These are phyloP conservation scores for Netelia fuscicornis DNA, from an alignment of 2,888 invertebrate genomes.

Conservation along the genomic window DNA sequence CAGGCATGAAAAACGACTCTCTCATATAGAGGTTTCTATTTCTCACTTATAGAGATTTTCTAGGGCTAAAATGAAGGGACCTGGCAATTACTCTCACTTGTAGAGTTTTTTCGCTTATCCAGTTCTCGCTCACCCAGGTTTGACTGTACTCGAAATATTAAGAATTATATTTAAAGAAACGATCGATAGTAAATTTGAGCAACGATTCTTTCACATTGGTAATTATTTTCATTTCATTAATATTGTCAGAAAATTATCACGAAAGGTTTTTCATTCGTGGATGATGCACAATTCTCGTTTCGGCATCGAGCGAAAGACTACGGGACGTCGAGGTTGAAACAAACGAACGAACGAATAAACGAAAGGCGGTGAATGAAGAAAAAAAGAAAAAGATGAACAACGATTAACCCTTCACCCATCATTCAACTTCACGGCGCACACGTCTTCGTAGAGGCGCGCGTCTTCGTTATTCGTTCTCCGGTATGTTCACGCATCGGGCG, in stretches of 20 bases:
- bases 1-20: too few species aligned
- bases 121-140: too few species aligned
- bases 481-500: slow-evolving; percentile 42
- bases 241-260: not conserved
- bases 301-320: slow-evolving; percentile 37
- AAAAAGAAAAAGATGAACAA: slow-evolving; percentile 43
- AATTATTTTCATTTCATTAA: not conserved
- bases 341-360: slow-evolving; percentile 32
- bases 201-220: not conserved
- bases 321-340: slow-evolving; percentile 42
- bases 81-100: too few species aligned
- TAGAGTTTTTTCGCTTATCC: too few species aligned
- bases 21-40: too few species aligned
- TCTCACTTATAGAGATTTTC: too few species aligned
- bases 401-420: slow-evolving; percentile 71
- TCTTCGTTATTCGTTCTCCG: slow-evolving; percentile 64
- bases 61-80: too few species aligned
- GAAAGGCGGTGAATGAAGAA: slow-evolving; percentile 1
- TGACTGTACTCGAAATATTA: too few species aligned
- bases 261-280: not conserved
- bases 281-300: not conserved
- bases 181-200: not conserved
- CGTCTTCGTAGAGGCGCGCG: slow-evolving; percentile 46
- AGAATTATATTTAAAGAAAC: too few species aligned
- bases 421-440: slow-evolving; percentile 63